These are phyloP conservation scores for Platysternon megacephalum DNA, from an alignment of 2,113 vertebrate genomes.

Conservation along the genomic window DNA sequence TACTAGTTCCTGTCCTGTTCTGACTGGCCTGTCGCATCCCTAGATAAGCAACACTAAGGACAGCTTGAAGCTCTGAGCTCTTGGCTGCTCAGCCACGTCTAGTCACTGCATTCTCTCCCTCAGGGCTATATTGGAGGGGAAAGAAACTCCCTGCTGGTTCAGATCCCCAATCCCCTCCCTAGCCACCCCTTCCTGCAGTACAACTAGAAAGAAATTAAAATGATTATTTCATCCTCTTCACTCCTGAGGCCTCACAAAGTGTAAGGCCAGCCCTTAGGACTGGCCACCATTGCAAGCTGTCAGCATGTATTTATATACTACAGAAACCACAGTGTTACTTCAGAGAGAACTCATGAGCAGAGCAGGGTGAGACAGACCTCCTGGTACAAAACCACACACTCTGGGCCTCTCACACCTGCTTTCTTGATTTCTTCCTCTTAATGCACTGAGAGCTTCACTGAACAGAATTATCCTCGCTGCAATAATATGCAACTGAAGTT, in stretches of 20 bases:
- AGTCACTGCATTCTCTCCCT: neutral
- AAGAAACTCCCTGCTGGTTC: neutral
- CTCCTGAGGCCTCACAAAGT: neutral
- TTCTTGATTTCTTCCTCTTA: neutral
- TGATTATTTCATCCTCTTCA: neutral
- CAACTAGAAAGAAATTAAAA: neutral
- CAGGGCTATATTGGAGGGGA: neutral
- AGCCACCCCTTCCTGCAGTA: neutral
- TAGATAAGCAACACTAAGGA: neutral
- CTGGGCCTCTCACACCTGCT: neutral
- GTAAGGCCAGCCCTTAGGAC: neutral
- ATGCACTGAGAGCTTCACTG: neutral
- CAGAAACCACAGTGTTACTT: too few relatives aligned
- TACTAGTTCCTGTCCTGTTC: neutral
- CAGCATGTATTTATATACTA: neutral
- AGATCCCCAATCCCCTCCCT: neutral
- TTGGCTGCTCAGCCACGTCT: neutral
- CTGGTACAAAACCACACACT: neutral
- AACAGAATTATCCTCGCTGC: neutral
- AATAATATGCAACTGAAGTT: neutral
- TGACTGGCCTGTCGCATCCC: neutral
- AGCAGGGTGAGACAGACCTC: neutral
- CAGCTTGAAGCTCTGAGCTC: neutral
- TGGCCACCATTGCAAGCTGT: neutral
- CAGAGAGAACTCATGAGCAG: neutral